A percentile compares a stretch with the other conserved stretches of the same genome.
Conservation (phyloP, 2,888 invertebrate species). For the Tetheella fluctuosa region DNA sequence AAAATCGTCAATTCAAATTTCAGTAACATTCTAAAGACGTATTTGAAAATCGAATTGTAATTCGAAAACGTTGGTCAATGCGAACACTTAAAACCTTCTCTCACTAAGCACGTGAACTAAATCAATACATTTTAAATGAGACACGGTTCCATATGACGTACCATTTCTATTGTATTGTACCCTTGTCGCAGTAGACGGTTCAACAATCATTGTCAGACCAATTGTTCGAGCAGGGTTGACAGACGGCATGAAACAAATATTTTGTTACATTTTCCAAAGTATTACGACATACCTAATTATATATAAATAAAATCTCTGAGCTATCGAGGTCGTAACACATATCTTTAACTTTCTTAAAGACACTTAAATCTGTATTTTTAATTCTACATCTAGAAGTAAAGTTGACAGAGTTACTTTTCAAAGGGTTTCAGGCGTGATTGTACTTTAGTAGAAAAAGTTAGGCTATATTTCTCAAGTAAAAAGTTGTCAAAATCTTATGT, state of each 20-base stretch:
- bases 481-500: too few relatives aligned
- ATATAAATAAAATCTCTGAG: neutral
- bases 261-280: neutral
- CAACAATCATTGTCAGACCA: constrained; percentile 42
- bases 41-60: neutral
- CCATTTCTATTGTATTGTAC: constrained; percentile 55
- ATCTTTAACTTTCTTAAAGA: too few relatives aligned
- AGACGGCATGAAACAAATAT: neutral
- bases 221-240: constrained; percentile 43
- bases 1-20: neutral
- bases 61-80: neutral
- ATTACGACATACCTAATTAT: neutral
- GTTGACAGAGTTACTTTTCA: too few relatives aligned
- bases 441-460: too few relatives aligned
- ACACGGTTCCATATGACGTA: constrained; percentile 44
- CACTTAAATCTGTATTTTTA: too few relatives aligned
- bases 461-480: too few relatives aligned
- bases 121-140: constrained; percentile 48
- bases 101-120: constrained; percentile 25
- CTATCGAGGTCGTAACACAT: neutral
- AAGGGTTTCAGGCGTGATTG: too few relatives aligned
- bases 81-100: constrained; percentile 18
- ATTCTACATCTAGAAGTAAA: too few relatives aligned
- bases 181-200: constrained; percentile 49
- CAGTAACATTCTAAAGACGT: neutral